phyloP scores from a whole-genome alignment of 1,140 invertebrate species.

The Lordiphosa stackelbergi region DNA sequence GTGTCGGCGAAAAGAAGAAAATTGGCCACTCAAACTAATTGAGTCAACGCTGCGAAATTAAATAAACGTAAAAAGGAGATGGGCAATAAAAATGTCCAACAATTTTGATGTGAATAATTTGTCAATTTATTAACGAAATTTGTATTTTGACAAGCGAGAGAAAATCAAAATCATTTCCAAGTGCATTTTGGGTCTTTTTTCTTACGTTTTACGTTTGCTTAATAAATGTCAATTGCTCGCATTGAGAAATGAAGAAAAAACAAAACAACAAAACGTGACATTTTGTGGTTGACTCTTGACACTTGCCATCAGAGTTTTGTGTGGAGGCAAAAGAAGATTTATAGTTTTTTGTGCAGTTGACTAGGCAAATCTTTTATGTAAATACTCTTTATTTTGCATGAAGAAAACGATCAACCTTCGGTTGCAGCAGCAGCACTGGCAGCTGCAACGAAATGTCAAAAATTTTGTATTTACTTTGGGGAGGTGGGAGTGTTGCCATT shows the following conservation, averaged over 20 bases:
- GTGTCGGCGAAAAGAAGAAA: slow-evolving; percentile 40
- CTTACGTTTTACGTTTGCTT: slow-evolving; percentile 22
- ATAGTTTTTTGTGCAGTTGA: slow-evolving; percentile 45
- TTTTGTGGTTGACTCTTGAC: slow-evolving; percentile 72
- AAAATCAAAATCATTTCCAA: slow-evolving; percentile 40
- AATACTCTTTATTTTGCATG: slow-evolving; percentile 36
- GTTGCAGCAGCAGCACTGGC: slow-evolving; percentile 25
- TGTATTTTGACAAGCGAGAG: slow-evolving; percentile 60
- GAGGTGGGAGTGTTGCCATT: slow-evolving; percentile 51
- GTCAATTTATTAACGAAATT: slow-evolving; percentile 46
- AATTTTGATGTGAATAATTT: slow-evolving; percentile 62
- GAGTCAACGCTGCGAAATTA: slow-evolving; percentile 19
- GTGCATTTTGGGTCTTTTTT: slow-evolving; percentile 38
- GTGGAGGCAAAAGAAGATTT: slow-evolving; percentile 52
- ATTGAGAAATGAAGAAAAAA: slow-evolving; percentile 25
- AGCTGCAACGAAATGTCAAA: slow-evolving; percentile 50
- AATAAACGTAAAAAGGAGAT: slow-evolving; percentile 8
- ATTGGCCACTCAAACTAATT: slow-evolving; percentile 65
- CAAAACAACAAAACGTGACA: slow-evolving; percentile 70
- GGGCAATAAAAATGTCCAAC: slow-evolving; percentile 55
- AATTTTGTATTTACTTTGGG: slow-evolving; percentile 5
- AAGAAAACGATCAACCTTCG: slow-evolving; percentile 36
- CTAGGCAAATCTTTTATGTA: slow-evolving; percentile 54
- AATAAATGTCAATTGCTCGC: slow-evolving; percentile 68
- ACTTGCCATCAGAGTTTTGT: slow-evolving; percentile 65